A percentile compares a stretch with the other conserved stretches of the same genome.
Evolutionary conservation across 2,797 vertebrate genomes (phyloP).

Genomic region (Urophycis tenuis): DNA sequence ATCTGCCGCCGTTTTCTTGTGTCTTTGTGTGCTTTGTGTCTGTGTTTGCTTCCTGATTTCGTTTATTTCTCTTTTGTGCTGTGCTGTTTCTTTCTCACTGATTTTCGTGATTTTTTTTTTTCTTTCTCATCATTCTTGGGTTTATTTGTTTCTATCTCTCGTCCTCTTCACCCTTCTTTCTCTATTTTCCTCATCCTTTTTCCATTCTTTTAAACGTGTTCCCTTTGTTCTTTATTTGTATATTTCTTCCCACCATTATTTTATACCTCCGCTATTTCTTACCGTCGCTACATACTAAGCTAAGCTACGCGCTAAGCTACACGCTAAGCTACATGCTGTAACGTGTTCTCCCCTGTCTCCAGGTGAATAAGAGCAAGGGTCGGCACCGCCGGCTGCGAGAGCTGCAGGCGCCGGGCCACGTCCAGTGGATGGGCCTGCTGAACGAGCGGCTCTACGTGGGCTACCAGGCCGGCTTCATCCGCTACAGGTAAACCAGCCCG

Average conservation of each 20-base stretch:
- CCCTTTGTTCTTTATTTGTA: neutral
- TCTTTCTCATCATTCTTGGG: neutral
- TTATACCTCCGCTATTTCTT: neutral
- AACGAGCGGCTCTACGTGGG: conserved; percentile 90
- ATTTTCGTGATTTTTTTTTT: neutral
- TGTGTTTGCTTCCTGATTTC: neutral
- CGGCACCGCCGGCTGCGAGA: conserved; percentile 90
- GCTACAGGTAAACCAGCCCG: conserved; percentile 71
- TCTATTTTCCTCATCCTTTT: neutral
- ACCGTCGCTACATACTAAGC: too few species aligned
- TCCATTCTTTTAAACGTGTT: neutral
- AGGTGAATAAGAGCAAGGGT: conserved; percentile 83
- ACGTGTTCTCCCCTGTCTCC: neutral
- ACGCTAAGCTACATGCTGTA: neutral
- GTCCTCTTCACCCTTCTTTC: neutral
- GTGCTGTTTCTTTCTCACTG: neutral
- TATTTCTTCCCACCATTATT: neutral
- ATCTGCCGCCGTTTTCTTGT: too few species aligned
- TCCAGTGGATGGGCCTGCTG: conserved; percentile 96
- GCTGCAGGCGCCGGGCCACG: conserved; percentile 78
- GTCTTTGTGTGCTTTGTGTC: neutral
- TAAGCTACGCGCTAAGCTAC: too few species aligned
- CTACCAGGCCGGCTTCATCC: conserved; percentile 88
- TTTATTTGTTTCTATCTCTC: neutral
- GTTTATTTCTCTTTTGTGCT: neutral